A percentile compares a stretch with the other conserved stretches of the same genome.
Conservation (phyloP, 1,140 invertebrate genomes). For the Stratiolaelaps scimitus region DNA sequence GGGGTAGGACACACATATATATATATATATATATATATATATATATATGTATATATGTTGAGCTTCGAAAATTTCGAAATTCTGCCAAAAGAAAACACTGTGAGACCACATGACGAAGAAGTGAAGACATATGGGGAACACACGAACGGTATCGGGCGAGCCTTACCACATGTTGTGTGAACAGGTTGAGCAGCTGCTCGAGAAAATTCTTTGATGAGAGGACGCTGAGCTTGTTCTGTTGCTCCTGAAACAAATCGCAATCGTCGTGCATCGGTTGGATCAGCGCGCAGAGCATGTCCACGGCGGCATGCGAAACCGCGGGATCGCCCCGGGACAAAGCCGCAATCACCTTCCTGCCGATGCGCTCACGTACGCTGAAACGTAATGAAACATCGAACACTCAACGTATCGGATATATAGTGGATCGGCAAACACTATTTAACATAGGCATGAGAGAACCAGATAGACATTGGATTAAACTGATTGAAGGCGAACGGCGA, state of each 20-base stretch:
- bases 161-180: constrained; percentile 83
- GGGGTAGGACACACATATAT: too few relatives aligned
- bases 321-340: constrained; percentile 76
- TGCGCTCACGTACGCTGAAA: constrained; percentile 74
- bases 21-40: too few relatives aligned
- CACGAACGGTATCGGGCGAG: background rate
- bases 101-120: too few relatives aligned
- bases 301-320: constrained; percentile 82
- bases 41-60: too few relatives aligned
- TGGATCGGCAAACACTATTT: too few relatives aligned
- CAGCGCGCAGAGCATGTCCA: constrained; percentile 91
- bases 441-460: too few relatives aligned
- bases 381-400: background rate
- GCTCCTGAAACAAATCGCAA: constrained; percentile 83
- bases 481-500: too few relatives aligned
- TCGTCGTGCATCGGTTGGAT: constrained; percentile 98
- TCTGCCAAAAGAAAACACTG: too few relatives aligned
- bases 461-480: too few relatives aligned
- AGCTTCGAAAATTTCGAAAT: too few relatives aligned
- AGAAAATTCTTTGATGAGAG: constrained; percentile 82
- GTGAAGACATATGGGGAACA: constrained; percentile 23
- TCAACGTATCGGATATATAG: background rate
- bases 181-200: constrained; percentile 83
- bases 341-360: constrained; percentile 77
- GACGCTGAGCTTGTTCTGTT: constrained; percentile 91